A percentile compares a stretch with the other conserved stretches of the same genome.
Evolutionary conservation across 2,113 vertebrate genomes (phyloP).

Genomic region (Drymodes brunneopygia): DNA sequence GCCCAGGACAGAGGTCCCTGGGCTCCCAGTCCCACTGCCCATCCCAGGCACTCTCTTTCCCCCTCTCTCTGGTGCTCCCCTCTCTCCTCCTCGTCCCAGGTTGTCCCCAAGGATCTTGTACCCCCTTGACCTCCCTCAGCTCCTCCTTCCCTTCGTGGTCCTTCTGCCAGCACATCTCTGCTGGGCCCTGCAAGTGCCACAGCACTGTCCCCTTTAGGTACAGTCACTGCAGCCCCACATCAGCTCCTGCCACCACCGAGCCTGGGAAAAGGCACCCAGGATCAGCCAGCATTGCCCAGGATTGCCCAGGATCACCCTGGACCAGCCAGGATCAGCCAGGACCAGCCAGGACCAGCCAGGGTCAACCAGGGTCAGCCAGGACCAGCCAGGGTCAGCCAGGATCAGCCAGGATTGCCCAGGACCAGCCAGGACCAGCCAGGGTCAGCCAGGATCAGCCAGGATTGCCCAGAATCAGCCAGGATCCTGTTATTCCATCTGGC

Average conservation of each 20-base stretch:
- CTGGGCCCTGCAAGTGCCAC: neutral
- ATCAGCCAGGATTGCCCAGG: too few relatives aligned
- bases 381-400: too few relatives aligned
- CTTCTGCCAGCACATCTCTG: neutral
- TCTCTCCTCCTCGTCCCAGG: neutral
- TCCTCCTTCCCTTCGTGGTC: neutral
- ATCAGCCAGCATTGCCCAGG: too few relatives aligned
- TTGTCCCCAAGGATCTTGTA: neutral
- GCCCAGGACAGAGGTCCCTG: neutral
- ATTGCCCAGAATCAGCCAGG: too few relatives aligned
- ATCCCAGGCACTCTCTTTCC: accelerated
- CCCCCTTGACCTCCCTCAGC: neutral
- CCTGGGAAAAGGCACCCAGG: neutral
- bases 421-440: too few relatives aligned
- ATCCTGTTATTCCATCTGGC: accelerated
- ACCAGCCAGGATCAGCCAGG: too few relatives aligned
- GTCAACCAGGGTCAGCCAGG: too few relatives aligned
- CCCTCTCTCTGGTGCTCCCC: neutral
- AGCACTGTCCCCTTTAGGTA: neutral
- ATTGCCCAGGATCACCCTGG: too few relatives aligned
- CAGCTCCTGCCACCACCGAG: neutral
- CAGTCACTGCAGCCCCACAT: neutral
- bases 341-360: too few relatives aligned
- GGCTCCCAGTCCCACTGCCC: neutral
- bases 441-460: too few relatives aligned